These are phyloP conservation scores for Copsychus sechellarum DNA, from an alignment of 2,113 vertebrate genomes.

Conservation along the genomic window DNA sequence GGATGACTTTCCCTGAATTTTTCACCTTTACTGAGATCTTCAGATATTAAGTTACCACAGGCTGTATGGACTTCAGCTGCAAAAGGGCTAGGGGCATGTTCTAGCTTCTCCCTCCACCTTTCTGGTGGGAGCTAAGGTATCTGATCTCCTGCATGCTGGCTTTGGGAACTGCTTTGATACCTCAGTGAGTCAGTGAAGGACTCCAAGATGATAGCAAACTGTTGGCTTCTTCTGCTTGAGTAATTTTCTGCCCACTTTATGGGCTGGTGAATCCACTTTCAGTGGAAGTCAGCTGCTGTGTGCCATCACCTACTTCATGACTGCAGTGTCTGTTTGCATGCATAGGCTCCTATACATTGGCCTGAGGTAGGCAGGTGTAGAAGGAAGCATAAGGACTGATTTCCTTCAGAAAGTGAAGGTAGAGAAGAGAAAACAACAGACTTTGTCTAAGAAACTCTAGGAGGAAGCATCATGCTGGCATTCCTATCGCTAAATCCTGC, in stretches of 20 bases:
- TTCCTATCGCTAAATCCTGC: neutral
- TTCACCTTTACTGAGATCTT: neutral
- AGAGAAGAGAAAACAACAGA: neutral
- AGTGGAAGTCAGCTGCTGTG: neutral
- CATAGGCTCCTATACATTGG: accelerated
- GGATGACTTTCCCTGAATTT: neutral
- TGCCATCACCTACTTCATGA: neutral
- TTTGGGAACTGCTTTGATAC: neutral
- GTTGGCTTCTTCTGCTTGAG: neutral
- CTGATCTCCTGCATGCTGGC: neutral
- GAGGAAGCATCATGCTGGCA: neutral
- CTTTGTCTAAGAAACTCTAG: neutral
- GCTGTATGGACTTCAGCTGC: neutral
- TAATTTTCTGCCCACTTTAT: neutral
- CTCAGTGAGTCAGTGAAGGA: neutral
- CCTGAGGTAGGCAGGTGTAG: neutral
- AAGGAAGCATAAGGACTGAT: accelerated
- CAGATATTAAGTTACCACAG: neutral
- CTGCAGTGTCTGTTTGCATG: neutral
- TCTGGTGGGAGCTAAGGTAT: neutral
- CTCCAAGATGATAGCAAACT: neutral
- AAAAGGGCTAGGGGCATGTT: neutral
- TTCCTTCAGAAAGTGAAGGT: neutral
- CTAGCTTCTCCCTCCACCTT: neutral
- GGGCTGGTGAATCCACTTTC: neutral